Conservation (phyloP, 2,113 vertebrate genomes). For the Jaculus jaculus region DNA sequence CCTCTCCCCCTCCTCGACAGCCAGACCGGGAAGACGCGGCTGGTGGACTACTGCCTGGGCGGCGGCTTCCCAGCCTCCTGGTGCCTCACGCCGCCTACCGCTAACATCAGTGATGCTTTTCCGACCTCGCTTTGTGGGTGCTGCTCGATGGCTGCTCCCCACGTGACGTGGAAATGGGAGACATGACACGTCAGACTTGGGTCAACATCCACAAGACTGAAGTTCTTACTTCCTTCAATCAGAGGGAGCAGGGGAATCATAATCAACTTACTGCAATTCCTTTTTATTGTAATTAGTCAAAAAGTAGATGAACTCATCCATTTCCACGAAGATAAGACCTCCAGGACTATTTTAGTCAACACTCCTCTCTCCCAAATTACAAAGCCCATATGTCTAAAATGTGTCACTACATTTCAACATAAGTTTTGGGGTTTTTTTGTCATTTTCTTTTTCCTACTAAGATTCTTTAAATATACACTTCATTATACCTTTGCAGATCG, state of each 20-base stretch:
- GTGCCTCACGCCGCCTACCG: not conserved
- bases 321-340: not conserved
- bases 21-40: not conserved
- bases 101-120: not conserved
- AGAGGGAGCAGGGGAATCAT: not conserved
- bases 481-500: not conserved
- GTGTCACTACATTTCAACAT: not conserved
- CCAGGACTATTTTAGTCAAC: not conserved
- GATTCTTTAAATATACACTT: not conserved
- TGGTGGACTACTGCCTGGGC: no score
- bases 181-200: fast-evolving
- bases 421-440: not conserved
- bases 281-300: not conserved
- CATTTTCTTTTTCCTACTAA: not conserved
- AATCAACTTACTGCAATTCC: not conserved
- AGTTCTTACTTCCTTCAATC: not conserved
- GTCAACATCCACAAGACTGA: not conserved
- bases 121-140: not conserved
- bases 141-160: not conserved
- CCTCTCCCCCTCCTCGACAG: not conserved
- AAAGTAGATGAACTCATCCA: no score
- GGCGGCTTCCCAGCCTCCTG: fast-evolving
- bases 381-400: not conserved
- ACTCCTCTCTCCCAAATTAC: not conserved
- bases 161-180: no score